Evolutionary conservation across 2,113 vertebrate species (phyloP).

Genomic region (Crocuta crocuta): DNA sequence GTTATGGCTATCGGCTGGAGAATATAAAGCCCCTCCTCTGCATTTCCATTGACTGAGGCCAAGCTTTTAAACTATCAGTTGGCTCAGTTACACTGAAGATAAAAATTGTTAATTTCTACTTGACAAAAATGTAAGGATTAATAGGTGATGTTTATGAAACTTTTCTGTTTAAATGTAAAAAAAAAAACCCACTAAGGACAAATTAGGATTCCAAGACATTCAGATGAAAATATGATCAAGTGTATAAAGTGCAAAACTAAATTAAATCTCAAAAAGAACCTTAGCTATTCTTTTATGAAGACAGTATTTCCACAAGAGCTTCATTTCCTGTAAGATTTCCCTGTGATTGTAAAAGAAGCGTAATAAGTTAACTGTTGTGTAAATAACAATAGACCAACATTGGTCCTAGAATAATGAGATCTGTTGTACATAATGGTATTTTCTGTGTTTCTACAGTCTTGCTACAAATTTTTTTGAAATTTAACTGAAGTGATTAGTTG

Average conservation of each 20-base stretch:
- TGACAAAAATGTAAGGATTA: neutral
- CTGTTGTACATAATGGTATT: neutral
- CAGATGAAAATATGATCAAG: neutral
- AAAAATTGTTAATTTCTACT: neutral
- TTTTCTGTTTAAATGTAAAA: neutral
- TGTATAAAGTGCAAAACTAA: neutral
- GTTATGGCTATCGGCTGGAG: neutral
- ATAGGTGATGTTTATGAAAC: neutral
- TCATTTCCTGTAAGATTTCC: neutral
- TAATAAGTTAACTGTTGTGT: neutral
- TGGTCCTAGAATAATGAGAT: neutral
- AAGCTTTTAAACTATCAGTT: neutral
- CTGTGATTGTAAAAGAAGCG: neutral
- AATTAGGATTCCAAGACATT: neutral
- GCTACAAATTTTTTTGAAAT: neutral
- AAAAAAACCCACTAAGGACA: neutral
- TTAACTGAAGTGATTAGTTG: neutral
- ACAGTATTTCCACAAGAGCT: neutral
- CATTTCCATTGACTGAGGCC: neutral
- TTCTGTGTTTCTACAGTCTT: neutral
- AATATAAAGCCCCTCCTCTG: neutral
- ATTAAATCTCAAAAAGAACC: neutral
- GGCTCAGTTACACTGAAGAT: neutral
- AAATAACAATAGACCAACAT: neutral
- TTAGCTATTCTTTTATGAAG: neutral